A percentile compares a stretch with the other conserved stretches of the same genome.
These are phyloP conservation scores for Daboia siamensis DNA, from an alignment of 2,113 vertebrate species.

Conservation along the genomic window DNA sequence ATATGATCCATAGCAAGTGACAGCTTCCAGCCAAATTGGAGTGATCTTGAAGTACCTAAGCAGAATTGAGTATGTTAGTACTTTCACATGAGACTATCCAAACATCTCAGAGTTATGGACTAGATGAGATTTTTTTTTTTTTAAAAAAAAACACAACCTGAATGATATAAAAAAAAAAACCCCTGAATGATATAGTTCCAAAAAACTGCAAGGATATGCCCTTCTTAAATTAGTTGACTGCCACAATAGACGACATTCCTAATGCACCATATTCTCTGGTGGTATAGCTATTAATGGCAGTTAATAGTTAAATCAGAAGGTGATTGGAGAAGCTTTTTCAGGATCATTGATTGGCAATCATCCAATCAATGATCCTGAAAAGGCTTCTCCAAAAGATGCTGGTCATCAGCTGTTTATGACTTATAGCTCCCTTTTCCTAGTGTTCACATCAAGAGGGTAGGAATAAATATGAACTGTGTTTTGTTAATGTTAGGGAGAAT, in stretches of 20 bases:
- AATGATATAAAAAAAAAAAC: no score
- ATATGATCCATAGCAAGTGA: neutral
- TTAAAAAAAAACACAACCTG: no score
- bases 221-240: neutral
- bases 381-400: neutral
- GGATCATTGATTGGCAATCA: no score
- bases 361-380: neutral
- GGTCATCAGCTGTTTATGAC: neutral
- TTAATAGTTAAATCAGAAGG: neutral
- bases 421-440: neutral
- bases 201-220: no score
- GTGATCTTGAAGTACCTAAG: neutral
- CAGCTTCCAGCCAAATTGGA: no score
- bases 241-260: neutral
- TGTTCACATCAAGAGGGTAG: neutral
- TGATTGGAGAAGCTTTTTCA: neutral
- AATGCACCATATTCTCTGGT: neutral
- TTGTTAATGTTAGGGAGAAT: neutral
- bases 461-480: neutral
- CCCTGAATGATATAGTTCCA: no score
- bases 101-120: neutral
- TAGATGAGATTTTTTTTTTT: neutral
- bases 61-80: neutral
- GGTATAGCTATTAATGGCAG: neutral
- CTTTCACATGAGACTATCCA: neutral